phyloP scores from a whole-genome alignment of 2,113 vertebrate genomes.

The Ammodytes dubius region DNA sequence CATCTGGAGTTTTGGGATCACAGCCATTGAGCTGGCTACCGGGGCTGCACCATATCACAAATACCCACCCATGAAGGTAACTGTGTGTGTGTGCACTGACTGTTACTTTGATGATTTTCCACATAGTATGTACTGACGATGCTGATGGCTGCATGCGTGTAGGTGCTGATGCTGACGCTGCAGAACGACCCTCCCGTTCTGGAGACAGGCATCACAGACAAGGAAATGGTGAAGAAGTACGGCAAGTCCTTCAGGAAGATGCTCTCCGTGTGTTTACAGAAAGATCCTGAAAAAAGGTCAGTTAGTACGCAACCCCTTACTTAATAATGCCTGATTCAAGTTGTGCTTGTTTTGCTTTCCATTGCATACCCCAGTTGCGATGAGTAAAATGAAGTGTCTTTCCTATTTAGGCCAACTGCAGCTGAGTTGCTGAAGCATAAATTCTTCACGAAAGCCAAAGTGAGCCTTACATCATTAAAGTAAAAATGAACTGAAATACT shows the following conservation, averaged over 20 bases:
- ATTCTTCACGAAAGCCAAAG: constrained; percentile 99
- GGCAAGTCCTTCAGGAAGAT: constrained; percentile 99
- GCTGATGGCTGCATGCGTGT: constrained; percentile 53
- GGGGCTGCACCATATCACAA: constrained; percentile 99
- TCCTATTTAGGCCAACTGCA: constrained; percentile 90
- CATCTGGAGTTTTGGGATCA: constrained; percentile 99
- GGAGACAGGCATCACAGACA: constrained; percentile 98
- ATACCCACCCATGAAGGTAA: constrained; percentile 98
- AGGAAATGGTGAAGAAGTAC: constrained; percentile 98
- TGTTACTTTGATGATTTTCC: not conserved
- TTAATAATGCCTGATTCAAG: not conserved
- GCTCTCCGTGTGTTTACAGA: constrained; percentile 97
- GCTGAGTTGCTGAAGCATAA: constrained; percentile 96
- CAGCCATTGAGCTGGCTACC: constrained; percentile 96
- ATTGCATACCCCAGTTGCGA: not conserved
- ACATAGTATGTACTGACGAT: not conserved
- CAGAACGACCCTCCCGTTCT: constrained; percentile 97
- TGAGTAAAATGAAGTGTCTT: constrained; percentile 28
- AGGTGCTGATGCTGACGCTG: constrained; percentile 99
- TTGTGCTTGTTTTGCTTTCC: constrained; percentile 15
- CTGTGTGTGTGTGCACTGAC: not conserved
- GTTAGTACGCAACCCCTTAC: not conserved
- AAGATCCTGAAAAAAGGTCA: constrained; percentile 98
- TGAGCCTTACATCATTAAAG: constrained; percentile 62
- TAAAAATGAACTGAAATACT: not conserved